Base-by-base conservation (phyloP, 2,797 vertebrate species). In the Mastacembelus armatus region DNA sequence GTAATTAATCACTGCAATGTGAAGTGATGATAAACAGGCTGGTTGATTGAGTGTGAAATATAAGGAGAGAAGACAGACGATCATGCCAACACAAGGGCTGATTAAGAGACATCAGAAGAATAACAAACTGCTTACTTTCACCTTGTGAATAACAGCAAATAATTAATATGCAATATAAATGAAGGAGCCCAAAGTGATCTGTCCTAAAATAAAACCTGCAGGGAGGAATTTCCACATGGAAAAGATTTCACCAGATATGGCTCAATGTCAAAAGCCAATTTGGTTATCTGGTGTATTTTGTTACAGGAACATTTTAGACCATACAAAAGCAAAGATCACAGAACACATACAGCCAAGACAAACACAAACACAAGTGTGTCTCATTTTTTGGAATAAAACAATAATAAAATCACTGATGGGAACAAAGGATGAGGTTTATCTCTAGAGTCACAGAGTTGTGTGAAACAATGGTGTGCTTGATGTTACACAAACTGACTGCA, bases 391-490 rank as follows among this genome's bases (percentile, higher is more conserved):
- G 19, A 72, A n/a, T 49, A 30, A 74, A 72, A 73, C 44, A 70
- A 80, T 26, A 65, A 61, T 57, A 62, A 56, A 80, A 75, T 81
- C 68, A 86, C 40, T 60, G 39, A 47, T 2, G 6, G 14, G 38
- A 86, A 88, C 82, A 89, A 87, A 84, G 71, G 60, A 57, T 72
- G 58, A 66, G 26, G 51, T 70, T 89, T 84, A 90, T 86, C 85
- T 80, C 78, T 89, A 76, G 90, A 91, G 85, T 89, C 72, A 71
- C 74, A 81, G 74, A 86, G 77, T 71, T 77, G 75, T 56, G 50
- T 70, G 63, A 87, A 91, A 94, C 93, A 93, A 93, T 87, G 65
- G 85, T 51, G 65, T 16, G 61, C 80, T 92, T 92, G 88, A 91
- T 89, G 83, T 86, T 77, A 60, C 60, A 75, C 66, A 74, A 79